Evolutionary conservation across 2,797 vertebrate genomes (phyloP), one percentile per base, ranked within the genome.

Genomic region (Micromesistius poutassou): DNA sequence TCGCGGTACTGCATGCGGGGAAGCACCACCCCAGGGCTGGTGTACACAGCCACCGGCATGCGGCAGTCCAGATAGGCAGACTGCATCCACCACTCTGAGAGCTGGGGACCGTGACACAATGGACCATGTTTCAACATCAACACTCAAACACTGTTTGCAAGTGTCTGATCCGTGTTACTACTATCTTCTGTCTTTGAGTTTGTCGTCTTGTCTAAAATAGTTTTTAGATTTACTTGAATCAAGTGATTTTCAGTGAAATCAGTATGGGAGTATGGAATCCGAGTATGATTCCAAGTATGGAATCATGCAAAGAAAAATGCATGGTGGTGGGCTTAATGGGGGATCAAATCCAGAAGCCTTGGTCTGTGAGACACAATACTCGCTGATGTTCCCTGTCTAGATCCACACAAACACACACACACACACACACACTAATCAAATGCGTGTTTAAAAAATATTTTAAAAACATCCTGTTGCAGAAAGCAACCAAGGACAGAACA

Each of bases 1-100:
- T 99, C 98, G 14, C 93, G 91, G 85, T 98, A 99, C 85, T 96
- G 95, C 92, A 98, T 97, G 74, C 95, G 97, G 14, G 98, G 98
- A 75, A 99, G 89, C 75, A 97, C 91, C 2, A 99, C 92, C 0
- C 96, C 97, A 0, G 98, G 97, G 86, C 96, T 99, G 80, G 97
- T 98, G 88, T 95, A 95, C 79, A 99, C 95, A 35, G 97, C 95
- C 72, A 98, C 94, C 0, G 98, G 98, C 93, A 98, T 95, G 5
- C 97, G 96, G 83, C 95, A 98, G 85, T 99, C 97, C 76, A 99
- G 93, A 88, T 98, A 99, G 73, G 96, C 95, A 0, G 96, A 95
- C 91, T 97, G 96, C 92, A 97, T 94, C 98, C 98, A 99, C 97
- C 98, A 99, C 66, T 99, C 98, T 1, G 97, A 94, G 42, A 99